Conservation (phyloP, 2,888 invertebrate species). For the Catocala sponsa region DNA sequence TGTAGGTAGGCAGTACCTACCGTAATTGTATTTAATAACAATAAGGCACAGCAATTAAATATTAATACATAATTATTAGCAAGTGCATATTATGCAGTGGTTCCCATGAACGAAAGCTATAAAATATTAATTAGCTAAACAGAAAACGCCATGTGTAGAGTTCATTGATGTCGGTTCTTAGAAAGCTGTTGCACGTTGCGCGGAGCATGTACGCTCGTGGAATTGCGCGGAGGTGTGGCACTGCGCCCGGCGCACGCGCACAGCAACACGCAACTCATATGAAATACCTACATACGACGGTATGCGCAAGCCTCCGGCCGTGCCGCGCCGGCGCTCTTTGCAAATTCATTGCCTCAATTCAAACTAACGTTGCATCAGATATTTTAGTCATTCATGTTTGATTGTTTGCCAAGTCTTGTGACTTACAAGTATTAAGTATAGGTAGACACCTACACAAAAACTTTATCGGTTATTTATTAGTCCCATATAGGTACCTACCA, state of each 20-base stretch:
- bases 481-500: too few species aligned
- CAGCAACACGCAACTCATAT: conserved; percentile 53
- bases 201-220: conserved; percentile 46
- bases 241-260: conserved; percentile 52
- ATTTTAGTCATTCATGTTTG: conserved; percentile 21
- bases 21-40: too few species aligned
- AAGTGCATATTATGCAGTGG: too few species aligned
- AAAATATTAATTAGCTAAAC: conserved; percentile 6
- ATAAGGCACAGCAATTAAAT: too few species aligned
- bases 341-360: conserved; percentile 46
- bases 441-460: too few species aligned
- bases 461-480: too few species aligned
- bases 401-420: conserved; percentile 10
- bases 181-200: conserved; percentile 63
- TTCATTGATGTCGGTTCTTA: conserved; percentile 70
- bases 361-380: conserved; percentile 65
- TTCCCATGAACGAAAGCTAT: not conserved
- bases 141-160: conserved; percentile 41
- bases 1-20: too few species aligned
- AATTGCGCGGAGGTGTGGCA: conserved; percentile 68
- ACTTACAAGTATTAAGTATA: too few species aligned
- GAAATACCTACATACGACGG: conserved; percentile 28
- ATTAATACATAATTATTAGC: too few species aligned
- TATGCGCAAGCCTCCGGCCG: conserved; percentile 23
- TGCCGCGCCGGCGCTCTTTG: conserved; percentile 19